These are phyloP conservation scores for Ormyrus pomaceus DNA, from an alignment of 2,888 invertebrate genomes.

Conservation along the genomic window DNA sequence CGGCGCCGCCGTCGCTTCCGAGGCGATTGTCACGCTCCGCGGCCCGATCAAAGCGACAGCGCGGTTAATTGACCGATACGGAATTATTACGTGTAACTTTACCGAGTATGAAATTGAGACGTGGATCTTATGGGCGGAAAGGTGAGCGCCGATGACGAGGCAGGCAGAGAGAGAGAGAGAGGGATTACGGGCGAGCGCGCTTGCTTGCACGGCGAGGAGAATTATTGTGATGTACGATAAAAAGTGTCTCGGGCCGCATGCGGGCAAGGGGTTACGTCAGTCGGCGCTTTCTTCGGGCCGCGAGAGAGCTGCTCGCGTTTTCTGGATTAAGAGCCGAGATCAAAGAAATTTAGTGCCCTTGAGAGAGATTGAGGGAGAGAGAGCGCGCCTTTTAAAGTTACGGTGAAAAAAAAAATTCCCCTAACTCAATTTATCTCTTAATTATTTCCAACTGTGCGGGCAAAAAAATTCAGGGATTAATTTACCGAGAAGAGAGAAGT, in stretches of 20 bases:
- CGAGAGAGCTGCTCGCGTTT: background rate
- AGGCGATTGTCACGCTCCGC: slow-evolving; percentile 29
- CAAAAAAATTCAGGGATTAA: too few species aligned
- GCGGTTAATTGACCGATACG: slow-evolving; percentile 65
- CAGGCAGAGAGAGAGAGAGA: too few species aligned
- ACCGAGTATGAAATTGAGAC: slow-evolving; percentile 72
- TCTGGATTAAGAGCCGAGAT: background rate
- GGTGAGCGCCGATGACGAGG: background rate
- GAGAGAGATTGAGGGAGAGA: too few species aligned
- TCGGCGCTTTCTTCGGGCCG: too few species aligned
- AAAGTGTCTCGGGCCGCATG: slow-evolving; percentile 36
- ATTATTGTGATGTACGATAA: slow-evolving; percentile 8
- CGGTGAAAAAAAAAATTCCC: too few species aligned
- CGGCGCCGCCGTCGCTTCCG: slow-evolving; percentile 1
- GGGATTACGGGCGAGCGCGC: too few species aligned
- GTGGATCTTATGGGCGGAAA: slow-evolving; percentile 55
- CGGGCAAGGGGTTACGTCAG: background rate
- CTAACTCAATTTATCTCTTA: too few species aligned
- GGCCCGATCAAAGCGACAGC: slow-evolving; percentile 14
- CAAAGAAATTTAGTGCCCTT: too few species aligned
- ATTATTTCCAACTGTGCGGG: too few species aligned
- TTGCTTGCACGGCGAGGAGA: background rate
- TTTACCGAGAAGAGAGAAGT: too few species aligned
- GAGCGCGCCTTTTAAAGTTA: too few species aligned
- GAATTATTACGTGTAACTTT: slow-evolving; percentile 67